These are phyloP conservation scores for Dendrolimus kikuchii DNA, from an alignment of 1,140 invertebrate species.

Conservation along the genomic window DNA sequence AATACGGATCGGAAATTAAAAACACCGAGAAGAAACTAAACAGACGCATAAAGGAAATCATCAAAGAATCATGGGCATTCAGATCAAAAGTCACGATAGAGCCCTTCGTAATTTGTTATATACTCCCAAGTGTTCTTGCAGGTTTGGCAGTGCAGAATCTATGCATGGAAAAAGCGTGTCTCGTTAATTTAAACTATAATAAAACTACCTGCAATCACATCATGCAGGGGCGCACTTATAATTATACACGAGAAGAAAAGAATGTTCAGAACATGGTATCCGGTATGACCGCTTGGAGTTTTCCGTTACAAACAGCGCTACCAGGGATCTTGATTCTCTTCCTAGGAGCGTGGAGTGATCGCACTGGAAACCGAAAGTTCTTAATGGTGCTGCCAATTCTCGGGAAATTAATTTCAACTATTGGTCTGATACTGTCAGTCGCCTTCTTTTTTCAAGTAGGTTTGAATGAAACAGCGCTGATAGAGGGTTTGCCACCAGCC, in stretches of 20 bases:
- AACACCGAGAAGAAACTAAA: conserved; percentile 47
- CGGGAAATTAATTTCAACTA: conserved; percentile 67
- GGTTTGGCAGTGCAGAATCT: conserved; percentile 74
- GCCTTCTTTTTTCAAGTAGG: conserved; percentile 72
- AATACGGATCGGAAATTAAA: conserved; percentile 37
- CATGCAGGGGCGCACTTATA: conserved; percentile 59
- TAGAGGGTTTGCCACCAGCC: conserved; percentile 72
- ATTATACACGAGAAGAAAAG: conserved; percentile 64
- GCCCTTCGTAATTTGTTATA: conserved; percentile 73
- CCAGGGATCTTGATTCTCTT: conserved; percentile 74
- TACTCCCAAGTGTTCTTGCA: conserved; percentile 72
- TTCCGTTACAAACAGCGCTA: conserved; percentile 71
- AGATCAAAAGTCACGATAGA: conserved; percentile 73
- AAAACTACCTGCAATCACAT: conserved; percentile 70
- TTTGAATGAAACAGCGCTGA: conserved; percentile 70
- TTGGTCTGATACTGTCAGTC: conserved; percentile 71
- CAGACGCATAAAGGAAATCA: conserved; percentile 47
- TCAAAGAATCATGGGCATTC: conserved; percentile 54
- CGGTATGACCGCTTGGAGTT: conserved; percentile 74
- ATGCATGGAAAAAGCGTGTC: conserved; percentile 76
- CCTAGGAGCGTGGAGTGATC: conserved; percentile 77
- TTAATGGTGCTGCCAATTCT: conserved; percentile 74
- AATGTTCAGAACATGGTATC: conserved; percentile 73
- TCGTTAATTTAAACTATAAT: conserved; percentile 73
- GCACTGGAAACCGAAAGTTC: conserved; percentile 74